phyloP scores from a whole-genome alignment of 92 coral and sea anemone species.

The Bergia sp. region DNA sequence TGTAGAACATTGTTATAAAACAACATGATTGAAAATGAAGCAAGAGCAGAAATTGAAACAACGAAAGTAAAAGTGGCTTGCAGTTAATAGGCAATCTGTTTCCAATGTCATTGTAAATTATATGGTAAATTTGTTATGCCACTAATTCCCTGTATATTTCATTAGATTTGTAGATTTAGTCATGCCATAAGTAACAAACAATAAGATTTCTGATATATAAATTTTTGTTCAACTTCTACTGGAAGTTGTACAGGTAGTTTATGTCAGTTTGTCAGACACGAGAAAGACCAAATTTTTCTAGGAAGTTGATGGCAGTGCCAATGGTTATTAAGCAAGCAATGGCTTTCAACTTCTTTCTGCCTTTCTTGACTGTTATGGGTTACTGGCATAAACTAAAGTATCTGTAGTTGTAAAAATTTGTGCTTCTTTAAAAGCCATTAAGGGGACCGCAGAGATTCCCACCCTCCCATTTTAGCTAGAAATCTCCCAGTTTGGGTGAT shows the following conservation, averaged over 20 bases:
- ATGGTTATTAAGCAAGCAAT: not conserved
- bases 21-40: not conserved
- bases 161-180: not conserved
- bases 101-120: not conserved
- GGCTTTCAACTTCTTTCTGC: not conserved
- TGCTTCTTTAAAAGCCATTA: too few species aligned
- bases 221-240: not conserved
- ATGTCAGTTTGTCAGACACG: not conserved
- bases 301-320: not conserved
- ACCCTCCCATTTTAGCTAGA: too few species aligned
- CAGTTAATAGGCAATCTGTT: not conserved
- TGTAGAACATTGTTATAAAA: not conserved
- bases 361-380: not conserved
- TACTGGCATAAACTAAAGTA: not conserved
- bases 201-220: too few species aligned
- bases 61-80: too few species aligned
- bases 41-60: not conserved
- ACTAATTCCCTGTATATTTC: not conserved
- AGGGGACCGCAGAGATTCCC: too few species aligned
- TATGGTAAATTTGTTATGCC: not conserved
- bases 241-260: not conserved
- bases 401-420: too few species aligned
- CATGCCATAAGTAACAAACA: not conserved
- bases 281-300: not conserved
- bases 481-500: too few species aligned